Base-by-base conservation (phyloP, 2,797 vertebrate species). In the Moxostoma hubbsi region DNA sequence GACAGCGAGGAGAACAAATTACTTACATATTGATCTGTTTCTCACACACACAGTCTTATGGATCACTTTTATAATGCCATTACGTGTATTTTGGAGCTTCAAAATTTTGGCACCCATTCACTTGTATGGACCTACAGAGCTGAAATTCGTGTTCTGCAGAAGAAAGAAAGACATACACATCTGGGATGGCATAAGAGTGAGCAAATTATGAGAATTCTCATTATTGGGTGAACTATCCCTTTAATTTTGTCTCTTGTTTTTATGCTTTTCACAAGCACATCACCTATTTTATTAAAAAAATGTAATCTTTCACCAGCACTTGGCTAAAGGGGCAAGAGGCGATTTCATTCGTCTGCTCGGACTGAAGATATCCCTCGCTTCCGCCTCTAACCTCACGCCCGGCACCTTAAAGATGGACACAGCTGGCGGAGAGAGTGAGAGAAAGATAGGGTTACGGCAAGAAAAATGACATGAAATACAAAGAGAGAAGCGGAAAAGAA, bases 371-470 rank as follows among this genome's bases (percentile, higher is more conserved):
- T 97, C 95, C 86, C 93, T 93, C 77, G 91, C 92, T 91, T 97
- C 96, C 10, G 93, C 87, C 87, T 97, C 95, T 81, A 98, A 88
- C 70, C 81, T 89, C 72, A 96, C 89, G 18, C 94, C 96, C 0
- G 96, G 94, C 71, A 97, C 95, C 74, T 93, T 95, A 83, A 98
- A 95, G 86, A 96, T 89, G 66, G 96, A 96, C 82, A 94, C 91
- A 0, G 90, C 96, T 97, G 87, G 55, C 16, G 63, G 81, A 81
- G 76, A 84, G 85, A 24, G 2, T 2, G 24, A 84, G 9, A 54
- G 51, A 81, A 15, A 66, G 51, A 82, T 53, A 82, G 61, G 24
- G 65, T 55, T 59, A 51, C 63, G 49, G 53, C 7, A 71, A 58
- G 57, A 16, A 47, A 13, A 50, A 50, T 7, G 16, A 47, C 15